These are phyloP conservation scores for Diceros bicornis DNA, from an alignment of 2,797 vertebrate genomes.

Conservation along the genomic window DNA sequence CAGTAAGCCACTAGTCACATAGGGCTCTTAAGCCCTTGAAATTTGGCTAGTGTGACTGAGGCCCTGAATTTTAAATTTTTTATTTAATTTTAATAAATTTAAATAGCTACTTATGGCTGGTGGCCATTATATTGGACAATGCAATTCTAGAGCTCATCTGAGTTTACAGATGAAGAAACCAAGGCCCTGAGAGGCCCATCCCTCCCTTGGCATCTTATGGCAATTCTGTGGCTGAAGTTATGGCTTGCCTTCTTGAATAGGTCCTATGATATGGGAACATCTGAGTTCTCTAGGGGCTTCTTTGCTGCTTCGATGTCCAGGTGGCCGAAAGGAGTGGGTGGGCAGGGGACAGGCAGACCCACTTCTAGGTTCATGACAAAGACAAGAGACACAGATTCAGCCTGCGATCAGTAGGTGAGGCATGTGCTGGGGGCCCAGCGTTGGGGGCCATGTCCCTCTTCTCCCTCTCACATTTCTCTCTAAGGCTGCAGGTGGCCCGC, in stretches of 20 bases:
- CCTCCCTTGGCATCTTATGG: neutral
- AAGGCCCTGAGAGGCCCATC: neutral
- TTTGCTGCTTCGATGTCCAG: neutral
- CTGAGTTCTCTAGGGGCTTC: neutral
- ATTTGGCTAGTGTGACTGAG: neutral
- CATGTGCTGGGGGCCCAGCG: too few species aligned
- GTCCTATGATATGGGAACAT: neutral
- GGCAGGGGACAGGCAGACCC: neutral
- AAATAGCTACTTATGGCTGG: neutral
- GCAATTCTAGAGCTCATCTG: neutral
- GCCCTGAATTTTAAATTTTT: neutral
- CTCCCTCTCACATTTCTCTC: neutral
- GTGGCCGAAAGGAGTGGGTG: neutral
- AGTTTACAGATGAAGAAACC: neutral
- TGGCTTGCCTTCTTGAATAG: too few species aligned
- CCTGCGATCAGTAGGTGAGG: too few species aligned
- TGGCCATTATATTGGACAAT: neutral
- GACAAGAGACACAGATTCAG: neutral
- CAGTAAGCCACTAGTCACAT: neutral
- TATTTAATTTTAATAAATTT: neutral
- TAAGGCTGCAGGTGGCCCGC: too few species aligned
- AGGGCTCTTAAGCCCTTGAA: neutral
- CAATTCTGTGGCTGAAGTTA: neutral
- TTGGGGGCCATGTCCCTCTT: neutral
- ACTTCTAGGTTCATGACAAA: neutral